A percentile compares a stretch with the other conserved stretches of the same genome.
Evolutionary conservation across 2,888 invertebrate species (phyloP).

Genomic region (Phlogophora meticulosa): DNA sequence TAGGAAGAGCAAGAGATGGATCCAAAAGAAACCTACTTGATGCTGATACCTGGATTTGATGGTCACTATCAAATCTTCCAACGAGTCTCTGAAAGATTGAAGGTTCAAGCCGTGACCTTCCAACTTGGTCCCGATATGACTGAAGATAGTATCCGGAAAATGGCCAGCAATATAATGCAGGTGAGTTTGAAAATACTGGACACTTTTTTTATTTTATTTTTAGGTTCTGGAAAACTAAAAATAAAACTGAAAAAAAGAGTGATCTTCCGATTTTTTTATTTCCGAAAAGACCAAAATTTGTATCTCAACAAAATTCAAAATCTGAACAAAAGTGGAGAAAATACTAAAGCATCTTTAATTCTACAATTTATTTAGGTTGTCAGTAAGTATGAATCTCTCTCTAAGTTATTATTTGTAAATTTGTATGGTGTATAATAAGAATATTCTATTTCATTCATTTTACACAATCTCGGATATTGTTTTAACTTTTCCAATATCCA

Average conservation of each 20-base stretch:
- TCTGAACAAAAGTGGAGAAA: not conserved
- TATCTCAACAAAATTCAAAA: too few relatives aligned
- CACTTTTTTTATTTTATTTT: too few relatives aligned
- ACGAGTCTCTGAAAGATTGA: conserved; percentile 68
- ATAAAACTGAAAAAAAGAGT: too few relatives aligned
- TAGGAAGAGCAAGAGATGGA: conserved; percentile 71
- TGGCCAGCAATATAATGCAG: conserved; percentile 64
- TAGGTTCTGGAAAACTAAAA: too few relatives aligned
- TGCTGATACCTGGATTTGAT: conserved; percentile 80
- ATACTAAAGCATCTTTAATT: too few relatives aligned
- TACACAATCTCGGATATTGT: conserved; percentile 12
- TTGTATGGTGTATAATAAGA: too few relatives aligned
- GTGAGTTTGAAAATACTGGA: conserved; percentile 5
- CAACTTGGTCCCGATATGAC: conserved; percentile 73
- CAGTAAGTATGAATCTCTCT: too few relatives aligned
- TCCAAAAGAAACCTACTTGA: conserved; percentile 67
- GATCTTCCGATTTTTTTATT: too few relatives aligned
- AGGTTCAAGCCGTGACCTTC: conserved; percentile 72
- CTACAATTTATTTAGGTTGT: too few relatives aligned
- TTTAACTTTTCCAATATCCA: conserved; percentile 23
- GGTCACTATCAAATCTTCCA: conserved; percentile 74
- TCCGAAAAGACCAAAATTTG: too few relatives aligned
- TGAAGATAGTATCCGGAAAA: conserved; percentile 70
- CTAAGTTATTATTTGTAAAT: too few relatives aligned
- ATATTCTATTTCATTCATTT: conserved; percentile 15